Evolutionary conservation across 2,888 invertebrate genomes (phyloP), one percentile per base, ranked within the genome.

Genomic region (Hoplodrina blanda): DNA sequence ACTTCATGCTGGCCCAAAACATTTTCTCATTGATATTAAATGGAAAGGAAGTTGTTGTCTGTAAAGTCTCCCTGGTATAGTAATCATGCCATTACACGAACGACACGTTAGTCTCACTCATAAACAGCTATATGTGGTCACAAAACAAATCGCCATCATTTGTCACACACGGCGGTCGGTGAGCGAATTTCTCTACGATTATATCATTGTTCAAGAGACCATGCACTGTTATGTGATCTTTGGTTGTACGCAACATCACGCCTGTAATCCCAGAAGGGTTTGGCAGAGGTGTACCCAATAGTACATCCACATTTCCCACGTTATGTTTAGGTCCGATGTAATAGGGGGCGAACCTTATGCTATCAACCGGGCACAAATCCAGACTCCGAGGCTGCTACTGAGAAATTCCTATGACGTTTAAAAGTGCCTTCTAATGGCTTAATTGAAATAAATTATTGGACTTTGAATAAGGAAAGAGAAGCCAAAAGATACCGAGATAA

Each of bases 111-210:
- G 78, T 78, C 76, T 71, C 79, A 69, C 78, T 71, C 76, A 74
- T 83, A 79, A 77, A 73, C 74, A 76, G 78, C 82, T 82, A 85
- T 88, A 85, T 88, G 84, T 83, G 83, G 86, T 75, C 83, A 85
- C 86, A 84, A 87, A 88, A 87, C 88, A 89, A 90, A 92, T 91
- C 84, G 76, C 85, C 82, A 82, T 86, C 87, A 88, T 92, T 90
- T 91, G 88, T 91, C 86, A 89, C 86, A 88, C 85, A 82, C 78
- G 87, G 86, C 85, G 81, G 81, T 85, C 78, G 83, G 85, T 84
- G 78, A 85, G 81, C 83, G 80, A 87, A 87, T 92, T 92, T 92
- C 91, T 86, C 90, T 84, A 79, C 85, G 82, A 70, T 73, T 78
- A 80, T 81, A 76, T 75, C 69, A 68, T 73, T 81, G 71, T 81